These are phyloP conservation scores for Gnathonemus longibarbis DNA, from an alignment of 2,113 vertebrate species.

Conservation along the genomic window DNA sequence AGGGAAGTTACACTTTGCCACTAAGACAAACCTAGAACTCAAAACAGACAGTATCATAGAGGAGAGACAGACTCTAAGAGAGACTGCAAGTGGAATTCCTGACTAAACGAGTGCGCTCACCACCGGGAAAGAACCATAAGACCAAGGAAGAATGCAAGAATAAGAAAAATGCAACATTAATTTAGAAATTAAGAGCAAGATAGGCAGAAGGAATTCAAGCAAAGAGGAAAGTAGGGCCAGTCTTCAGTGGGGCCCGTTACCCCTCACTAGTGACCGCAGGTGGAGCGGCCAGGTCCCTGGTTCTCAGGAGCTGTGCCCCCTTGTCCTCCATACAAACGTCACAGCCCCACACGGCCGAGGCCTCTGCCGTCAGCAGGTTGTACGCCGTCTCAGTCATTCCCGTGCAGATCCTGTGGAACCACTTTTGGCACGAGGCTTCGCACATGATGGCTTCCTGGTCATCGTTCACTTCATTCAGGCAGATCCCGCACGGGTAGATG, in stretches of 20 bases:
- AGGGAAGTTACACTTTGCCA: not conserved
- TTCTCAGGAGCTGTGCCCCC: slow-evolving; percentile 63
- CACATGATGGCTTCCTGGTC: slow-evolving; percentile 77
- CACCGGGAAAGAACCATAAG: not conserved
- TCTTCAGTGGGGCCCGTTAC: slow-evolving; percentile 28
- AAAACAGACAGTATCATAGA: not conserved
- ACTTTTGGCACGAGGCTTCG: slow-evolving; percentile 76
- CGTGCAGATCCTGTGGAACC: slow-evolving; percentile 76
- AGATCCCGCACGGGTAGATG: slow-evolving; percentile 70
- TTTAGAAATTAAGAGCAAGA: not conserved
- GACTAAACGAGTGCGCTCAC: not conserved
- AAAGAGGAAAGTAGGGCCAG: not conserved
- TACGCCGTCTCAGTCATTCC: slow-evolving; percentile 82
- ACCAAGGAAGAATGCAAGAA: not conserved
- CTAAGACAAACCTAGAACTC: not conserved
- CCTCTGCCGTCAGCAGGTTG: slow-evolving; percentile 70
- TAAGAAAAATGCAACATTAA: not conserved
- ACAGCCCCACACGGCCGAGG: slow-evolving; percentile 73
- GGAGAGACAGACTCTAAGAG: not conserved
- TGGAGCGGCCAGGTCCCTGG: slow-evolving; percentile 47
- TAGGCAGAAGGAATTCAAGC: not conserved
- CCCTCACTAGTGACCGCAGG: slow-evolving; percentile 46
- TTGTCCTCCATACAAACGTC: slow-evolving; percentile 74
- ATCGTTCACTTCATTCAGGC: slow-evolving; percentile 70
- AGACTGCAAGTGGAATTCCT: not conserved